Percentiles rank a stretch among this genome's conserved stretches.
Evolutionary conservation across 2,888 invertebrate species (phyloP).

Genomic region (Oscheius myriophilus): DNA sequence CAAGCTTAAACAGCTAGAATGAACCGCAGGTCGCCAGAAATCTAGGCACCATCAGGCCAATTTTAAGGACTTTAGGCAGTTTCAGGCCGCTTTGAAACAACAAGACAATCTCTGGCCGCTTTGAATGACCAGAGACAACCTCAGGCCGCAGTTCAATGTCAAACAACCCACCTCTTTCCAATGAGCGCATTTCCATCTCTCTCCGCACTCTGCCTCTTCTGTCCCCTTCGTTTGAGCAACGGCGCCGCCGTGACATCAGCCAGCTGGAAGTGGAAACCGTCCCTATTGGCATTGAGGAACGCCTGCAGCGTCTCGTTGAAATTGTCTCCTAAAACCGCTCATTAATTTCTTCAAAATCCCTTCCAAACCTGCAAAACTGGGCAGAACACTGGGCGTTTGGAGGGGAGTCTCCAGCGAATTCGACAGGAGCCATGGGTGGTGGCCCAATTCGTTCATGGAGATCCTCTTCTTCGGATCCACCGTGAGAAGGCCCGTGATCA

Average conservation of each 20-base stretch:
- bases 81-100: no score
- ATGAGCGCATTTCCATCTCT: slow-evolving; percentile 29
- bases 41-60: no score
- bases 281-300: slow-evolving; percentile 79
- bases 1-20: no score
- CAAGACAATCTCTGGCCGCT: no score
- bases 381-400: slow-evolving; percentile 67
- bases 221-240: slow-evolving; percentile 59
- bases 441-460: slow-evolving; percentile 78
- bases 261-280: slow-evolving; percentile 78
- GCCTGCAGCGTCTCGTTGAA: slow-evolving; percentile 79
- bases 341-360: neutral
- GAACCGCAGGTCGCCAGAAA: no score
- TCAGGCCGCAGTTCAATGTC: neutral
- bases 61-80: no score
- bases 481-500: slow-evolving; percentile 81
- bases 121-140: no score
- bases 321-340: slow-evolving; percentile 53
- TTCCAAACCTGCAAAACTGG: slow-evolving; percentile 56
- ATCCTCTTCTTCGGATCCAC: slow-evolving; percentile 82
- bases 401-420: slow-evolving; percentile 68
- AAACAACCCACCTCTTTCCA: slow-evolving; percentile 8
- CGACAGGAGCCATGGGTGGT: slow-evolving; percentile 79
- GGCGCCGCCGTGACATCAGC: slow-evolving; percentile 72
- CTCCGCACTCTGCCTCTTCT: slow-evolving; percentile 55